Evolutionary conservation across 2,113 vertebrate species (phyloP).

Genomic region (Spea multiplicata): DNA sequence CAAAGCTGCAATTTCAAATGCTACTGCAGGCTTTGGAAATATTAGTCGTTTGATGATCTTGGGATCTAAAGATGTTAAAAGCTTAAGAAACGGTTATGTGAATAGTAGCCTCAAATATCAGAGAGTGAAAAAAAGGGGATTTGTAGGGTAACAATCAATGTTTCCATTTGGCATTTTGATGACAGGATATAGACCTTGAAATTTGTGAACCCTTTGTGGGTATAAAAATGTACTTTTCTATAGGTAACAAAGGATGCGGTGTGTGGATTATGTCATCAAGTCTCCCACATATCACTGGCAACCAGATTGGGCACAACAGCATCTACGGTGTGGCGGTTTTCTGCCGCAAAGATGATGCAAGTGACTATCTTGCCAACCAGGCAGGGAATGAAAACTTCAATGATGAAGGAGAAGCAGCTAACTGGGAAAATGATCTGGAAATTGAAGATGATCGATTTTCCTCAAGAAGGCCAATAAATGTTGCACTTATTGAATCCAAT

Average conservation of each 20-base stretch:
- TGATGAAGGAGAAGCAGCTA: slow-evolving; percentile 78
- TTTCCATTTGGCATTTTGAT: not conserved
- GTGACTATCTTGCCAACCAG: slow-evolving; percentile 67
- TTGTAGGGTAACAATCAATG: too few relatives aligned
- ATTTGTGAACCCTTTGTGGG: not conserved
- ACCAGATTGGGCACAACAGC: slow-evolving; percentile 81
- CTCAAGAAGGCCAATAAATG: slow-evolving; percentile 66
- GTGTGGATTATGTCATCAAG: slow-evolving; percentile 90
- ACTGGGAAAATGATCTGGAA: slow-evolving; percentile 80
- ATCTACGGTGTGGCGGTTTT: slow-evolving; percentile 84
- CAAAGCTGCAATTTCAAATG: too few relatives aligned
- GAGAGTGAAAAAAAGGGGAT: too few relatives aligned
- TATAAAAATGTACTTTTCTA: not conserved
- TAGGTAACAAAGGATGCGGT: slow-evolving; percentile 85
- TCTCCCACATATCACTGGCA: slow-evolving; percentile 80
- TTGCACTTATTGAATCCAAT: slow-evolving; percentile 84
- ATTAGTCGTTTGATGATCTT: too few relatives aligned
- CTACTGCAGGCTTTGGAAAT: too few relatives aligned
- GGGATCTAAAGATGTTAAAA: too few relatives aligned
- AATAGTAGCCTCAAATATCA: too few relatives aligned
- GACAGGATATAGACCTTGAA: not conserved
- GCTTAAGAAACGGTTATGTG: too few relatives aligned
- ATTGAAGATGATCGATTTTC: slow-evolving; percentile 76
- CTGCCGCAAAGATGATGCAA: slow-evolving; percentile 75
- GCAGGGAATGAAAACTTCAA: slow-evolving; percentile 78